Conservation (phyloP, 1,140 invertebrate species). For the Pseudobourletiella spinata region DNA sequence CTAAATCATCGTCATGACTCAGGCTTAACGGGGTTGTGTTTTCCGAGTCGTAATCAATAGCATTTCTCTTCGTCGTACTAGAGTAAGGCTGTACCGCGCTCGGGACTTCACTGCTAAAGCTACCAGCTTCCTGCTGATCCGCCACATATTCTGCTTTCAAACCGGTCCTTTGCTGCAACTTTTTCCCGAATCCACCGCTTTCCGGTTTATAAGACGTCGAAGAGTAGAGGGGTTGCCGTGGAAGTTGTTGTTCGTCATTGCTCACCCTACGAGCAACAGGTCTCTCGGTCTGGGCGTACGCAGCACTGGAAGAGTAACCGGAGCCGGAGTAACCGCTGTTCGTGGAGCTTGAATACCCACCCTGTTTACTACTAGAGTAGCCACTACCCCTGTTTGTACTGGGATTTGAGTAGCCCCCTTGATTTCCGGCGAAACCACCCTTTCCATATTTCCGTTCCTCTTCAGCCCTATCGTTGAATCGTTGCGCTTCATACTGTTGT, state of each 20-base stretch:
- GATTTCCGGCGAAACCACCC: neutral
- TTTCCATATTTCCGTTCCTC: neutral
- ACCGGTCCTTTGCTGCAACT: too few relatives aligned
- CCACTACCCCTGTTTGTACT: too few relatives aligned
- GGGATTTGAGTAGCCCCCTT: neutral
- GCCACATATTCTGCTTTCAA: too few relatives aligned
- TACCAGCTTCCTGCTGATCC: too few relatives aligned
- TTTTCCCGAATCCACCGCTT: neutral
- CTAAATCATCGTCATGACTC: neutral
- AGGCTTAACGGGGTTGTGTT: neutral
- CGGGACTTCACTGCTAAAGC: too few relatives aligned
- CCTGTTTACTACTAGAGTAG: neutral
- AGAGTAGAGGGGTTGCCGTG: neutral
- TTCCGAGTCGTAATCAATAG: slow-evolving; percentile 8
- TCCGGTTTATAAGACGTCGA: neutral
- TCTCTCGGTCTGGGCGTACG: too few relatives aligned
- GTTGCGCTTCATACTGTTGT: neutral
- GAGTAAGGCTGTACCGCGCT: neutral
- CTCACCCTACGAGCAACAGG: too few relatives aligned
- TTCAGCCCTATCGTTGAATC: neutral
- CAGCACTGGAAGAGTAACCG: too few relatives aligned
- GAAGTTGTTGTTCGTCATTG: neutral
- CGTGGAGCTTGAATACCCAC: neutral
- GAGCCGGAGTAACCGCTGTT: too few relatives aligned
- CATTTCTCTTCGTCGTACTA: slow-evolving; percentile 4